These are phyloP conservation scores for Lottia gigantea DNA, from an alignment of 2,888 invertebrate species.

Conservation along the genomic window DNA sequence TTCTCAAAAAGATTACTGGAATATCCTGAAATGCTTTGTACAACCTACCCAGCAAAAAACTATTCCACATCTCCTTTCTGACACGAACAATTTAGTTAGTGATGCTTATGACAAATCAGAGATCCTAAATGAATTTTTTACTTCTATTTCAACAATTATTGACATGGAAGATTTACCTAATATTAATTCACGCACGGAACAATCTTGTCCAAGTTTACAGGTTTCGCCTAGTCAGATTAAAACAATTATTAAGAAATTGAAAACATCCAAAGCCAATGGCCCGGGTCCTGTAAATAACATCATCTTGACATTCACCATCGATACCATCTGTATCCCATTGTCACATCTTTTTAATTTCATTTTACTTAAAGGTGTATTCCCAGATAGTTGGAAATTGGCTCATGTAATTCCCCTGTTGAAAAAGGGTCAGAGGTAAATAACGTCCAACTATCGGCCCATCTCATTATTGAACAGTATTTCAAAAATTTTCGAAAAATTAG, in stretches of 20 bases:
- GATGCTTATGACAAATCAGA: neutral
- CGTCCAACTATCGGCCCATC: constrained; percentile 36
- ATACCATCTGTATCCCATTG: too few species aligned
- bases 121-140: neutral
- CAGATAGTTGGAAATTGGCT: constrained; percentile 33
- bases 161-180: neutral
- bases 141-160: neutral
- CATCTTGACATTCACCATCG: neutral
- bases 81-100: neutral
- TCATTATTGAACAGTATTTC: constrained; percentile 28
- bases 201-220: too few species aligned
- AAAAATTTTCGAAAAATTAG: constrained; percentile 36
- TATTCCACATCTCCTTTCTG: neutral
- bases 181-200: too few species aligned
- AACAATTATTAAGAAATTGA: neutral
- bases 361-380: constrained; percentile 18
- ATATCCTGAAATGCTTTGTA: neutral
- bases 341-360: too few species aligned
- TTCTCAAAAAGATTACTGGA: constrained; percentile 2
- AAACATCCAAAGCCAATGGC: neutral
- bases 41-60: neutral
- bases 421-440: constrained; percentile 28
- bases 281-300: neutral
- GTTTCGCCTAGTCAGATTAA: too few species aligned
- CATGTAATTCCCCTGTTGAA: constrained; percentile 33